phyloP scores from a whole-genome alignment of 2,797 vertebrate genomes.

The Adrianichthys oophorus region DNA sequence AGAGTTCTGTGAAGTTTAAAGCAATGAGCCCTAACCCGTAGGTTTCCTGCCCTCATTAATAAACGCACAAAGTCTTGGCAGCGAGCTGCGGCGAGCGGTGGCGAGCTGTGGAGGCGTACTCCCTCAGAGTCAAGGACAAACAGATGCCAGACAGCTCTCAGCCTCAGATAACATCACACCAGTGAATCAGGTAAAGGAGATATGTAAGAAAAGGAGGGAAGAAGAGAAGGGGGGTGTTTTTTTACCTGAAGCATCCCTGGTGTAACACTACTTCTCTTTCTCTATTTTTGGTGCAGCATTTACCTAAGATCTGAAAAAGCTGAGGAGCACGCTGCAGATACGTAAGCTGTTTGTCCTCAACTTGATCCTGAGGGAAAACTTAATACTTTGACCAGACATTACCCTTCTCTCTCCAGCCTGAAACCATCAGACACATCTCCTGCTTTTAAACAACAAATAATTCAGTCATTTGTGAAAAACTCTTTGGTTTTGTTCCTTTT shows the following conservation, averaged over 20 bases:
- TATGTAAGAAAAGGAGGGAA: constrained; percentile 63
- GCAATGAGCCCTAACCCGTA: constrained; percentile 38
- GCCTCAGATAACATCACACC: constrained; percentile 55
- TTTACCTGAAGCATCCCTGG: constrained; percentile 63
- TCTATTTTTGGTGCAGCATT: constrained; percentile 54
- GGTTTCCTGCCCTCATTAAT: constrained; percentile 40
- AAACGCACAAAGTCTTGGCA: constrained; percentile 51
- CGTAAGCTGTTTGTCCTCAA: constrained; percentile 47
- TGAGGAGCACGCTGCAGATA: constrained; percentile 25
- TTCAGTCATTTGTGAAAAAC: too few species aligned
- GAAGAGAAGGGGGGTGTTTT: constrained; percentile 67
- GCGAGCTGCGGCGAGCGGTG: background rate
- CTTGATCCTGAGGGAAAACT: constrained; percentile 48
- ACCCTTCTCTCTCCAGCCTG: constrained; percentile 37
- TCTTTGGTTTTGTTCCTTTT: too few species aligned
- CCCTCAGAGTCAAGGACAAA: constrained; percentile 44
- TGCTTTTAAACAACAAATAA: too few species aligned
- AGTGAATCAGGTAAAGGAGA: constrained; percentile 61
- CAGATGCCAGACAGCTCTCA: constrained; percentile 49
- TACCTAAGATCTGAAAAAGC: constrained; percentile 38
- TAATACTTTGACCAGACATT: constrained; percentile 40
- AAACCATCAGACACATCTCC: background rate
- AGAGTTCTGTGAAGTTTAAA: constrained; percentile 33
- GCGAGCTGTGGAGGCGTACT: constrained; percentile 32
- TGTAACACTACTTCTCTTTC: constrained; percentile 49